Conservation (phyloP, 2,888 invertebrate species). For the Acanthococcus lagerstroemiae region DNA sequence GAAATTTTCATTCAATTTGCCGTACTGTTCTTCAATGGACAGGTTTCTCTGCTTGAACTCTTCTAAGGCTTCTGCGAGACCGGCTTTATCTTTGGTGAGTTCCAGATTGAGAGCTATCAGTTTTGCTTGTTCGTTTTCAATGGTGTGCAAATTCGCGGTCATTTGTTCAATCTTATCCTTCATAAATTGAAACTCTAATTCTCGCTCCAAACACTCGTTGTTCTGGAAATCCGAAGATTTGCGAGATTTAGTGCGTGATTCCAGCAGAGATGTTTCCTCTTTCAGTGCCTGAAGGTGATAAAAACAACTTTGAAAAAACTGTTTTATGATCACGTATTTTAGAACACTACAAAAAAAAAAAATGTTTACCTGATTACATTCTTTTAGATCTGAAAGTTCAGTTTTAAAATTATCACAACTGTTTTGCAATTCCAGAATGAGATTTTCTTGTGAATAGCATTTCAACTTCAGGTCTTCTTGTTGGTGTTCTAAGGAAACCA, state of each 20-base stretch:
- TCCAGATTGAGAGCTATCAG: neutral
- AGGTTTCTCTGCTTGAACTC: neutral
- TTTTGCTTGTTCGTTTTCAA: slow-evolving; percentile 14
- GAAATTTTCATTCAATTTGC: neutral
- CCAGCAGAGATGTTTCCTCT: neutral
- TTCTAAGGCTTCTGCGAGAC: neutral
- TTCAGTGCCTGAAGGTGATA: neutral
- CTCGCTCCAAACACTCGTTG: slow-evolving; percentile 2
- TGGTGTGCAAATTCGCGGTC: slow-evolving; percentile 1
- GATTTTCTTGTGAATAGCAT: neutral
- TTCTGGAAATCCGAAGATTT: neutral
- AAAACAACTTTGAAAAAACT: neutral
- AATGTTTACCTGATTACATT: neutral
- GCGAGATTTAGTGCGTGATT: neutral
- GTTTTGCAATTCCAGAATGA: neutral
- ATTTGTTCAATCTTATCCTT: slow-evolving; percentile 11
- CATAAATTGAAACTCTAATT: slow-evolving; percentile 15
- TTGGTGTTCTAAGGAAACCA: neutral
- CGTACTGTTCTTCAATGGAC: neutral
- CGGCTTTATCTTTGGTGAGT: neutral
- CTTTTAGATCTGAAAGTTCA: neutral
- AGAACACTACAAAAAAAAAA: neutral
- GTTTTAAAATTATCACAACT: neutral
- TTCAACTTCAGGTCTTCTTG: neutral
- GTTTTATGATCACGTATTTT: neutral